Conservation (phyloP, 2,888 invertebrate species). For the Epistrophe eligans region DNA sequence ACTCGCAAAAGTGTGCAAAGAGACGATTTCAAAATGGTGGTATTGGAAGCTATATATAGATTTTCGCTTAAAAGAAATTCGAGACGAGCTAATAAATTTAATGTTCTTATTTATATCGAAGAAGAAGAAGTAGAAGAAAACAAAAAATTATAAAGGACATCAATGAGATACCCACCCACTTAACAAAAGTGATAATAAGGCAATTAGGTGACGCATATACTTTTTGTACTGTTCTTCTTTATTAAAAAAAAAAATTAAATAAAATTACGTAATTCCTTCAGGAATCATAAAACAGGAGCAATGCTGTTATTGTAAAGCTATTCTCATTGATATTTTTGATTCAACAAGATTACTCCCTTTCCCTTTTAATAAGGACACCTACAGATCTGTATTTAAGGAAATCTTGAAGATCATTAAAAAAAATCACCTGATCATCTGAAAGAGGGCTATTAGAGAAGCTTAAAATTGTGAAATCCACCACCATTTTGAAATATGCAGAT, state of each 20-base stretch:
- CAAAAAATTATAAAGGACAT: constrained; percentile 45
- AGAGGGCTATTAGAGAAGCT: too few species aligned
- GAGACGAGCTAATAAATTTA: constrained; percentile 65
- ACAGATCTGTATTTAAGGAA: too few species aligned
- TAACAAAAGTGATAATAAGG: constrained; percentile 59
- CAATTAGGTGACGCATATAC: constrained; percentile 64
- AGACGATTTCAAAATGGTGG: not conserved
- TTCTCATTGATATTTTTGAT: too few species aligned
- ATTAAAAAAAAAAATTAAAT: not conserved
- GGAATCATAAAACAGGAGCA: not conserved
- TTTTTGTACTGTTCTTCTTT: not conserved
- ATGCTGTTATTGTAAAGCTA: not conserved
- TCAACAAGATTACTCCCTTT: too few species aligned
- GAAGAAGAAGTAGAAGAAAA: not conserved
- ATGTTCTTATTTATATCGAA: constrained; percentile 50
- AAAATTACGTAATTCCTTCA: not conserved
- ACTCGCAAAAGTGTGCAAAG: constrained; percentile 9
- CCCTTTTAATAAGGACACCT: too few species aligned
- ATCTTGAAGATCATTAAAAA: too few species aligned
- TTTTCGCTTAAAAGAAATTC: constrained; percentile 49
- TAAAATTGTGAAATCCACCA: too few species aligned
- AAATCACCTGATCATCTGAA: too few species aligned
- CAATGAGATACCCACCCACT: constrained; percentile 8
- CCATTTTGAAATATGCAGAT: too few species aligned
- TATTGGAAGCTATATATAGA: constrained; percentile 43